Evolutionary conservation across 2,888 invertebrate species (phyloP).

Genomic region (Pharmacophagus antenor): DNA sequence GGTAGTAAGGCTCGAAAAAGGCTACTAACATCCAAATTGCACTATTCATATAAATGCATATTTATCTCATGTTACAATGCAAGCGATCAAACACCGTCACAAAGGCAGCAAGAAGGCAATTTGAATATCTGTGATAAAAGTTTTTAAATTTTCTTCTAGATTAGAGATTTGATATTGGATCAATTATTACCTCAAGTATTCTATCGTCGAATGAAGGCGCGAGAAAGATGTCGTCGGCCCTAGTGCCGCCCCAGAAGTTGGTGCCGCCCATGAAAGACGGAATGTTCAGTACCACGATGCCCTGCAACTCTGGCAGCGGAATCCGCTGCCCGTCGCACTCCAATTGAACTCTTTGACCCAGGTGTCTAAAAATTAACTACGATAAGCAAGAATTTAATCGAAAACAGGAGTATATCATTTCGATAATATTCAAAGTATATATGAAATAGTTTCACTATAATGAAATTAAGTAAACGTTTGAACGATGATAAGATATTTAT

Average conservation of each 20-base stretch:
- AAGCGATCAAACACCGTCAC: too few species aligned
- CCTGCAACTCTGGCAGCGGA: slow-evolving; percentile 96
- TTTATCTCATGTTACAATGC: too few species aligned
- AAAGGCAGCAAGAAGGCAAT: too few species aligned
- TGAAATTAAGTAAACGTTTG: too few species aligned
- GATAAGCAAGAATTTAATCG: not conserved
- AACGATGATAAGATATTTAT: too few species aligned
- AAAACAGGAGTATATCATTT: too few species aligned
- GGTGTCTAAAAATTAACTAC: slow-evolving; percentile 79
- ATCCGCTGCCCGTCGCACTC: slow-evolving; percentile 98
- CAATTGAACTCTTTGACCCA: slow-evolving; percentile 95
- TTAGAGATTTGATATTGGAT: not conserved
- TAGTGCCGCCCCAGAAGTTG: slow-evolving; percentile 98
- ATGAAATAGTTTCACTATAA: too few species aligned
- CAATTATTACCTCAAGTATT: slow-evolving; percentile 90
- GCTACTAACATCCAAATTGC: too few species aligned
- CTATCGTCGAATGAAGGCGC: slow-evolving; percentile 98
- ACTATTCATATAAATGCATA: too few species aligned
- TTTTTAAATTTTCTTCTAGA: not conserved
- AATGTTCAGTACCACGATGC: slow-evolving; percentile 98
- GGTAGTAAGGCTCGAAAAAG: too few species aligned
- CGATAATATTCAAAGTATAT: too few species aligned
- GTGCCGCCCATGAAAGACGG: slow-evolving; percentile 98
- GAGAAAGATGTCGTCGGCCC: slow-evolving; percentile 94
- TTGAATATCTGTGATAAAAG: not conserved